phyloP scores from a whole-genome alignment of 2,113 vertebrate genomes.

The Marmota monax region DNA sequence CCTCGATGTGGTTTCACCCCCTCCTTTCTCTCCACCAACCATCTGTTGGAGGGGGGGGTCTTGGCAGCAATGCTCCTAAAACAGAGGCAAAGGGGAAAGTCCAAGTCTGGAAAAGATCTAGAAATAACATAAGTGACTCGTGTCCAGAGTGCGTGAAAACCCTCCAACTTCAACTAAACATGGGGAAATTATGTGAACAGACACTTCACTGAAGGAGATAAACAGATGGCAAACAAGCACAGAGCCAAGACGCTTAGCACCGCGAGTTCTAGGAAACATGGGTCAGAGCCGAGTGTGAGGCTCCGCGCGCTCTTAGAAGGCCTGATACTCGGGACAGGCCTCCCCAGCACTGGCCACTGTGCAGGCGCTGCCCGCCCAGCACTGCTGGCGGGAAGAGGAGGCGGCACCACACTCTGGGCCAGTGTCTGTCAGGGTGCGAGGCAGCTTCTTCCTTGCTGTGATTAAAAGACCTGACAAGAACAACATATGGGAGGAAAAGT shows the following conservation, averaged over 20 bases:
- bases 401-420: no score
- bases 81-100: background rate
- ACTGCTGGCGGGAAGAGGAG: no score
- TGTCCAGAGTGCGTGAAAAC: background rate
- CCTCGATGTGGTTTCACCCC: background rate
- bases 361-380: no score
- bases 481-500: no score
- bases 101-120: background rate
- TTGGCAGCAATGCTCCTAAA: background rate
- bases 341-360: no score
- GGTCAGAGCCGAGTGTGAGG: background rate
- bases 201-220: background rate
- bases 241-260: no score
- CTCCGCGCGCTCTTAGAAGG: accelerated
- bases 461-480: no score
- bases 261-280: background rate
- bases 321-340: no score
- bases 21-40: background rate
- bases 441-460: no score
- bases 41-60: no score
- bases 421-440: no score
- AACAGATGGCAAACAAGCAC: no score
- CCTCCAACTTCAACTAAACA: background rate
- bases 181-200: background rate
- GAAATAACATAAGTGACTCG: background rate